phyloP scores from a whole-genome alignment of 1,140 invertebrate species.

The Littorina saxatilis region DNA sequence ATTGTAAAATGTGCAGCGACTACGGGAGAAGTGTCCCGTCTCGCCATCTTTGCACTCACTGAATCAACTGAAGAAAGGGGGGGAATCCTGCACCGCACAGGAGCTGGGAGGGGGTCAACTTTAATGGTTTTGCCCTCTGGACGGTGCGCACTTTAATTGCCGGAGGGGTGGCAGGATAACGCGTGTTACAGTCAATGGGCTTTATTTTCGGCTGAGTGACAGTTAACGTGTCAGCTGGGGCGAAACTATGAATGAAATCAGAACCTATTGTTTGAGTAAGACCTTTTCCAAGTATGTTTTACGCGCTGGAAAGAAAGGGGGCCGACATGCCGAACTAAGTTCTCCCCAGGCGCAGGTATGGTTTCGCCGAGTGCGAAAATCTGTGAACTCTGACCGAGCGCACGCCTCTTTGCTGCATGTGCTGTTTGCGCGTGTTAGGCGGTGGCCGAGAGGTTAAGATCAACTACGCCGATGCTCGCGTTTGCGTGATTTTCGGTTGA shows the following conservation, averaged over 20 bases:
- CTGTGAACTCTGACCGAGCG: conserved; percentile 9
- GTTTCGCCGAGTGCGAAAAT: conserved; percentile 14
- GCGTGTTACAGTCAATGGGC: not conserved
- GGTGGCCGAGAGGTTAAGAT: not conserved
- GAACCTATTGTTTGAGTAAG: not conserved
- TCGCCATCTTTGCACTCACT: conserved; percentile 39
- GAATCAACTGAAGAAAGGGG: not conserved
- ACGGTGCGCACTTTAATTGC: conserved; percentile 6
- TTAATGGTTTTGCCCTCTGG: conserved; percentile 23
- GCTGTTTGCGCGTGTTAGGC: not conserved
- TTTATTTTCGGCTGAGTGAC: not conserved
- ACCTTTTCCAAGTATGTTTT: not conserved
- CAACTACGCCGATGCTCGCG: too few relatives aligned
- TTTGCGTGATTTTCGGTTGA: too few relatives aligned
- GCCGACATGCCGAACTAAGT: not conserved
- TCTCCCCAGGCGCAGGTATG: not conserved
- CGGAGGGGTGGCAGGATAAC: conserved; percentile 24
- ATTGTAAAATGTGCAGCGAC: conserved; percentile 17
- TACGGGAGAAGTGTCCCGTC: conserved; percentile 37
- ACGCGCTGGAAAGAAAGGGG: not conserved
- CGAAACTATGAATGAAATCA: not conserved
- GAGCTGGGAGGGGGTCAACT: conserved; percentile 20
- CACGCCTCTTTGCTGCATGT: not conserved
- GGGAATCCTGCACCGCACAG: not conserved
- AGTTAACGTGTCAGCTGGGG: not conserved